phyloP scores from a whole-genome alignment of 2,888 invertebrate species.

The Drosophila histrio region DNA sequence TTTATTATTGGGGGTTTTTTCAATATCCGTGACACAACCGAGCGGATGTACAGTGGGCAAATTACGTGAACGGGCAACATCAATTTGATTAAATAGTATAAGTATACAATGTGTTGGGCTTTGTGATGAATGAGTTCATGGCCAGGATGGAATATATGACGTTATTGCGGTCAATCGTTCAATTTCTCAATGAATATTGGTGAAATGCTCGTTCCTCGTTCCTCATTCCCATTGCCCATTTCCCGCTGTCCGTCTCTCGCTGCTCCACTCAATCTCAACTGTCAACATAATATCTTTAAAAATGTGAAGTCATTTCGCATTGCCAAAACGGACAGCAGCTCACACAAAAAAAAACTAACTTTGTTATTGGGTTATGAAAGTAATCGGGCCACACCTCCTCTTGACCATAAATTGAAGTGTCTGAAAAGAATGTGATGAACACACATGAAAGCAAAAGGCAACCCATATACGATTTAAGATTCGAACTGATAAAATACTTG shows the following conservation, averaged over 20 bases:
- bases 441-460: slow-evolving; percentile 17
- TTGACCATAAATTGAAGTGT: slow-evolving; percentile 42
- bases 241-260: background rate
- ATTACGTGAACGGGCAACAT: slow-evolving; percentile 4
- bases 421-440: slow-evolving; percentile 41
- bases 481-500: slow-evolving; percentile 49
- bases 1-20: background rate
- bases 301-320: slow-evolving; percentile 75
- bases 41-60: slow-evolving; percentile 10
- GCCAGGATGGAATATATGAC: slow-evolving; percentile 59
- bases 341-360: slow-evolving; percentile 1
- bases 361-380: slow-evolving; percentile 40
- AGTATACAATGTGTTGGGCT: slow-evolving; percentile 3
- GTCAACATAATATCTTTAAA: slow-evolving; percentile 73
- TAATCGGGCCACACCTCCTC: slow-evolving; percentile 27
- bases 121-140: slow-evolving; percentile 60
- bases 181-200: slow-evolving; percentile 37
- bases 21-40: slow-evolving; percentile 2
- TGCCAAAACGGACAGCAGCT: slow-evolving; percentile 41
- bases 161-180: slow-evolving; percentile 62
- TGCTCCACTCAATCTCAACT: slow-evolving; percentile 51
- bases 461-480: slow-evolving; percentile 43
- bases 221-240: background rate
- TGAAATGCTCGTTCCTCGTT: slow-evolving; percentile 25
- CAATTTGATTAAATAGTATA: slow-evolving; percentile 15